Percentiles rank a stretch among this genome's conserved stretches.
phyloP scores from a whole-genome alignment of 2,113 vertebrate species.

The Cricetomys ansorgei region DNA sequence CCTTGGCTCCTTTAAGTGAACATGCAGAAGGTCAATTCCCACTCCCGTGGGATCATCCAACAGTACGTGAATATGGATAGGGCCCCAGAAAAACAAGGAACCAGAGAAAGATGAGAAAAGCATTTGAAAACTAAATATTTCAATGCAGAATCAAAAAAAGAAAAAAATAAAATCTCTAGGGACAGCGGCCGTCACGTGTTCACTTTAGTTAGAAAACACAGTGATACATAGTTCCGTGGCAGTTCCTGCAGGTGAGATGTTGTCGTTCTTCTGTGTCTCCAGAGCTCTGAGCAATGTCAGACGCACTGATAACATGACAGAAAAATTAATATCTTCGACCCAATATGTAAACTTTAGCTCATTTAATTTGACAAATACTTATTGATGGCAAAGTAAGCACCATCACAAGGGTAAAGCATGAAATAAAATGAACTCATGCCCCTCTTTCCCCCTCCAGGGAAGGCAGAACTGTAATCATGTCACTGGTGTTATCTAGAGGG shows the following conservation, averaged over 20 bases:
- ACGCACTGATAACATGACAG: neutral
- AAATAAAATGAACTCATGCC: neutral
- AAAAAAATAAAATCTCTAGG: neutral
- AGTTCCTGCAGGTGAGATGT: neutral
- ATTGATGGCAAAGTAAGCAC: neutral
- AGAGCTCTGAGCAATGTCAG: neutral
- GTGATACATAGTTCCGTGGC: accelerated
- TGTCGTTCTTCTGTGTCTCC: neutral
- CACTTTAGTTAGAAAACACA: neutral
- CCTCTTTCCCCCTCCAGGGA: neutral
- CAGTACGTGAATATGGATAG: neutral
- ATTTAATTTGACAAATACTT: neutral
- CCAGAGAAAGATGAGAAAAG: neutral
- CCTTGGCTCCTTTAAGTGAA: neutral
- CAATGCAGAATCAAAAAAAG: neutral
- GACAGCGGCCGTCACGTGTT: accelerated
- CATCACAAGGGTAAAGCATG: neutral
- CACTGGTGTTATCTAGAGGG: neutral
- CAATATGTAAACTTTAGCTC: neutral
- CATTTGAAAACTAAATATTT: neutral
- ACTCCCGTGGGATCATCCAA: neutral
- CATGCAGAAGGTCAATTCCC: neutral
- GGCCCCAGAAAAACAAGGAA: neutral
- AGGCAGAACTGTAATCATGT: accelerated
- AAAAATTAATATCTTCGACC: neutral